Evolutionary conservation across 2,888 invertebrate species (phyloP).

Genomic region (Hybos culiciformis): DNA sequence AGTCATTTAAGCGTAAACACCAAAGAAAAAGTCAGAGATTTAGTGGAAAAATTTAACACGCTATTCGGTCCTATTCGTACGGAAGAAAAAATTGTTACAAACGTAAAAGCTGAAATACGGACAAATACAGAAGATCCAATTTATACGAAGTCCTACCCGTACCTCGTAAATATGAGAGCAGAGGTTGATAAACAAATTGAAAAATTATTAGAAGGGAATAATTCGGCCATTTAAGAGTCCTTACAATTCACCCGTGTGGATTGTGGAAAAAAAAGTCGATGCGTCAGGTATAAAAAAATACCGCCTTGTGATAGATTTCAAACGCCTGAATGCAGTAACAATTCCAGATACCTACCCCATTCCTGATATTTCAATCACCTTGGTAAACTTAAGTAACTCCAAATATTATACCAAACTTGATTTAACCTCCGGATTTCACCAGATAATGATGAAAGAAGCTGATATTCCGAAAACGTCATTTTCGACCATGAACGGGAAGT

Average conservation of each 20-base stretch:
- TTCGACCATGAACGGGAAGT: constrained; percentile 14
- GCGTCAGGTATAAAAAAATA: constrained; percentile 13
- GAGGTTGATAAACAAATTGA: constrained; percentile 15
- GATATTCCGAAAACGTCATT: constrained; percentile 11
- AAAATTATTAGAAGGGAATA: constrained; percentile 11
- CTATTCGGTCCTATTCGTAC: constrained; percentile 7
- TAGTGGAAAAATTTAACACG: not conserved
- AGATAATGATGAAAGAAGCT: constrained; percentile 8
- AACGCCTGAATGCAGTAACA: constrained; percentile 11
- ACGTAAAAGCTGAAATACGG: constrained; percentile 22
- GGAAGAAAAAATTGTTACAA: not conserved
- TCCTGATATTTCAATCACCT: constrained; percentile 8
- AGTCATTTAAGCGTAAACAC: not conserved
- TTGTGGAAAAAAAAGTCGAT: constrained; percentile 16
- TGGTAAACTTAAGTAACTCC: constrained; percentile 13
- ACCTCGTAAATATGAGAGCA: constrained; percentile 20
- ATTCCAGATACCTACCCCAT: constrained; percentile 6
- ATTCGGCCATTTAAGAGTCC: constrained; percentile 21
- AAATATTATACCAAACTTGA: constrained; percentile 8
- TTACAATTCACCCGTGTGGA: constrained; percentile 19
- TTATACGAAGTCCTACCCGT: constrained; percentile 21
- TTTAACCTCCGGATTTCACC: constrained; percentile 11
- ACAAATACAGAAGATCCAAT: constrained; percentile 18
- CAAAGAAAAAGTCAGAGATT: not conserved
- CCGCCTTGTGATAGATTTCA: constrained; percentile 15